phyloP scores from a whole-genome alignment of 2,797 vertebrate species.

The Helicolenus hilgendorfi region DNA sequence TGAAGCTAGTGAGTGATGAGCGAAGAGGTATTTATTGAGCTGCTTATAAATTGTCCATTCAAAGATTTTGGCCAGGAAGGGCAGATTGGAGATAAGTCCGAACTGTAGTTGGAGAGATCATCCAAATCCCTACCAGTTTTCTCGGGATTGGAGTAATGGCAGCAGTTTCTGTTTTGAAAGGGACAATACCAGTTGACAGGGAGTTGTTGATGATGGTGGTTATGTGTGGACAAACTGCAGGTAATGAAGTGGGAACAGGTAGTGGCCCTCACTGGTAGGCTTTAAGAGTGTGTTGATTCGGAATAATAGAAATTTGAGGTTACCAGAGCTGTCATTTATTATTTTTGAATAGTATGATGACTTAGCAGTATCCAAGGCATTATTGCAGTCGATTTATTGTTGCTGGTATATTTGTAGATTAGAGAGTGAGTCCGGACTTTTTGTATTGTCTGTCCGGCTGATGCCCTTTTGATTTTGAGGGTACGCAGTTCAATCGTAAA shows the following conservation, averaged over 20 bases:
- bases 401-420: background rate
- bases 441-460: background rate
- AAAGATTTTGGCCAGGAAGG: background rate
- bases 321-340: background rate
- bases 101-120: background rate
- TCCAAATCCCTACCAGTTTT: background rate
- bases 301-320: background rate
- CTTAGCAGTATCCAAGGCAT: background rate
- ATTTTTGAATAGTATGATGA: background rate
- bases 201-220: background rate
- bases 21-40: background rate
- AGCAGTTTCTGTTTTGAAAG: background rate
- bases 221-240: background rate
- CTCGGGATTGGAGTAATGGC: background rate
- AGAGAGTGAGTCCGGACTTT: background rate
- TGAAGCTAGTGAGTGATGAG: background rate
- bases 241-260: background rate
- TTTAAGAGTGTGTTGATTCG: background rate
- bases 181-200: background rate
- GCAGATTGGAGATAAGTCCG: background rate
- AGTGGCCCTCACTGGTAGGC: background rate
- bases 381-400: background rate
- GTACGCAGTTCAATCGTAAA: background rate
- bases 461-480: background rate
- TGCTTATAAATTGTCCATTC: background rate